A percentile compares a stretch with the other conserved stretches of the same genome.
phyloP scores from a whole-genome alignment of 2,113 vertebrate genomes.

The Upupa epops region DNA sequence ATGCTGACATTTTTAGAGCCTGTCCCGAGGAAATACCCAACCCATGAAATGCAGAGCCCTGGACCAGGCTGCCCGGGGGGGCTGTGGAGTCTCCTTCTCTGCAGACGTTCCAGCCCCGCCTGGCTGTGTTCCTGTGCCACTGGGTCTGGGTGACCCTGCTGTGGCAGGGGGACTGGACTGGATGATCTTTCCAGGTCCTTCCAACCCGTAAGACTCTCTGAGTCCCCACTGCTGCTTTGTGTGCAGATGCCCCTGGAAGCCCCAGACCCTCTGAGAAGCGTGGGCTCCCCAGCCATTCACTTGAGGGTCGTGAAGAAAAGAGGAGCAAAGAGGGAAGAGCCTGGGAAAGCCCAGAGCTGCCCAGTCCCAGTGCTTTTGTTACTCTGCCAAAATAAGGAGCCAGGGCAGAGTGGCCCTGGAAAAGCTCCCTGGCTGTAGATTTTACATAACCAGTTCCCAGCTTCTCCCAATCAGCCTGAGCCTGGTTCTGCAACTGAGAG shows the following conservation, averaged over 20 bases:
- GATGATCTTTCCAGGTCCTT: background rate
- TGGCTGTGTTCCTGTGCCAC: too few relatives aligned
- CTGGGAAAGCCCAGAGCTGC: conserved; percentile 66
- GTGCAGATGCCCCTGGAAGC: conserved; percentile 16
- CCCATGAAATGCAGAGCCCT: too few relatives aligned
- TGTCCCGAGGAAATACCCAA: too few relatives aligned
- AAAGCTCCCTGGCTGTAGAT: conserved; percentile 56
- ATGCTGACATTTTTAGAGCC: too few relatives aligned
- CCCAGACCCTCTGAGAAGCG: conserved; percentile 34
- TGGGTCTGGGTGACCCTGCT: too few relatives aligned
- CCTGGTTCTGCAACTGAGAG: conserved; percentile 7
- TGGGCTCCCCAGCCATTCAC: conserved; percentile 47
- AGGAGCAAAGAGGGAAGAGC: background rate
- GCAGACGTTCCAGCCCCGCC: too few relatives aligned
- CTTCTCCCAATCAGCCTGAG: conserved; percentile 39
- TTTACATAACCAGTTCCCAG: conserved; percentile 63
- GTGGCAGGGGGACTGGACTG: too few relatives aligned
- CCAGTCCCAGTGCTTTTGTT: conserved; percentile 49
- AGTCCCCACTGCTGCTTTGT: conserved; percentile 3
- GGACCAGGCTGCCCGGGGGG: too few relatives aligned
- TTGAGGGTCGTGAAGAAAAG: conserved; percentile 49
- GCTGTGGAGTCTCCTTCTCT: too few relatives aligned
- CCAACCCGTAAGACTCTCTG: too few relatives aligned
- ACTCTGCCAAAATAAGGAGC: conserved; percentile 31
- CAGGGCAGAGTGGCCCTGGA: conserved; percentile 54